Base-by-base conservation (phyloP, 2,888 invertebrate species). In the Nemurella pictetii region DNA sequence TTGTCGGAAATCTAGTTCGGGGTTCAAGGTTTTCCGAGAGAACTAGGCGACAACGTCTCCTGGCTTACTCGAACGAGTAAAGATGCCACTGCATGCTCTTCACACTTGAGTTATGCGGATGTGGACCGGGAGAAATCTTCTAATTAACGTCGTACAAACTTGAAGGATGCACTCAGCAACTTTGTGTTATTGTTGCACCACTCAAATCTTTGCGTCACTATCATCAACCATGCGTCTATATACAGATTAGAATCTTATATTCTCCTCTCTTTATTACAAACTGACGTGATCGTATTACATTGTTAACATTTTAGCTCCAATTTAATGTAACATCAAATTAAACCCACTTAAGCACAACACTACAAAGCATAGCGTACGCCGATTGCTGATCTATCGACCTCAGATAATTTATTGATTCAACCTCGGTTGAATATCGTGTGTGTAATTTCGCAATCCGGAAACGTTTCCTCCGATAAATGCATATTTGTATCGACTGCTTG, bases 321-420 rank as follows among this genome's bases (percentile, higher is more conserved):
- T 20, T 32, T 55, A 55, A 55, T 55, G 1, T 20, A 55, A 55
- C 20, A 55, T 55, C 15, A 55, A n/a, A n/a, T n/a, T n/a, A n/a
- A 55, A 7, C 9, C 55, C 20, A 55, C 20, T 55, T 55, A 20
- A n/a, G n/a, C 32, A 9, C 32, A 9, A 32, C 32, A 9, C 32
- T 55, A 7, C 20, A 55, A 20, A 55, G 55, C 55, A n/a, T n/a
- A n/a, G 55, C 27, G 2, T 75, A 7, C 15, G 75, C 75, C 9
- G 12, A 5, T 75, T 25, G 28, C 26, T 75, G 28, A 75, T 75
- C 75, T 75, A 75, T 26, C 75, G 75, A 75, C 75, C 75, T n/a
- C 28, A 75, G 75, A 75, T 75, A 75, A 75, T n/a, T 78, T 28
- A 78, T 78, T 78, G 28, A 78, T 78, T 29, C 28, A 29, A 78